Base-by-base conservation (phyloP, 2,888 invertebrate species). In the Nasonovia ribisnigri region DNA sequence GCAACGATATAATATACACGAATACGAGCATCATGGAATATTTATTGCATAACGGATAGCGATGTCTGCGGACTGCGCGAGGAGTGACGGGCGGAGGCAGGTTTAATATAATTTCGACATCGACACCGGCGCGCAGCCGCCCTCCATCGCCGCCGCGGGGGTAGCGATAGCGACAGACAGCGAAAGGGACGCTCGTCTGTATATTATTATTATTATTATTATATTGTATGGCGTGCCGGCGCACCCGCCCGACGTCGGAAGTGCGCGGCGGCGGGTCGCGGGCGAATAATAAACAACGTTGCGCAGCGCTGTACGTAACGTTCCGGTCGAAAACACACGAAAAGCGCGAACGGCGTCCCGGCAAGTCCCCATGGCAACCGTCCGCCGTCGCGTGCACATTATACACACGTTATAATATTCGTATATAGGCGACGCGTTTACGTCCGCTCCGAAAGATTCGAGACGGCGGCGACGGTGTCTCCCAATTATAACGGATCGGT, bases 401-500 rank as follows among this genome's bases (percentile, higher is more conserved):
- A 26, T 90, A 92, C 36, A 60, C 54, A 36, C 87, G 51, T 77
- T 48, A 84, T 67, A 43, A 67, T 57, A 89, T 67, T 36, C 91
- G 88, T 67, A 46, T 48, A 60, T 20, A 84, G 20, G 87, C 86
- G 92, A 86, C 88, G 77, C 92, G 84, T 92, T 88, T 51, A 48
- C 36, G 90, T 90, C 10, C 93, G 93, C 93, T 93, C 48, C 93
- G 90, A 60, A 57, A 88, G 93, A 60, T 84, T 43, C 84, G 84
- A 48, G 57, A 20, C 57, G 89, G 24, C 84, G 88, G 92, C 84
- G 26, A 46, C 91, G 84, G 92, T 84, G 84, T 93, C 84, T 90
- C 51, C 89, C 93, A 93, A 93, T 93, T 90, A 93, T 93, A 84
- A 93, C 93, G 89, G 93, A n/a, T 90, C 90, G 93, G 90, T 90